Conservation (phyloP, 1,140 invertebrate genomes). For the Bombus affinis region DNA sequence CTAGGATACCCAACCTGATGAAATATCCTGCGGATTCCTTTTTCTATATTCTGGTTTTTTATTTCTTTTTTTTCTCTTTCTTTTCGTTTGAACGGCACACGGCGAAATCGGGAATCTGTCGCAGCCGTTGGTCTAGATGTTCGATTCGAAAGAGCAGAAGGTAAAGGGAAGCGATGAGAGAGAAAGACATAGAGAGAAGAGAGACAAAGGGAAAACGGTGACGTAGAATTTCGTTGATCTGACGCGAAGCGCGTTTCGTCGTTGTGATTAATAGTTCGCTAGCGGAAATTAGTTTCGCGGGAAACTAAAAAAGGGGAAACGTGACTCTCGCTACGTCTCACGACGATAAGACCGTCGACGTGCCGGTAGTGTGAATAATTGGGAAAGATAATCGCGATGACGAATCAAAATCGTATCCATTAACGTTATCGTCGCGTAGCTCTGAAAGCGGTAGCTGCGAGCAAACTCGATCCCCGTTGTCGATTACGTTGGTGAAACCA, state of each 20-base stretch:
- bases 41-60: constrained; percentile 3
- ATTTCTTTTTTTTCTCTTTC: not conserved
- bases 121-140: not conserved
- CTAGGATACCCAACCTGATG: constrained; percentile 19
- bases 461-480: not conserved
- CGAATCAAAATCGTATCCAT: constrained; percentile 28
- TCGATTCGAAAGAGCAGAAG: not conserved
- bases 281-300: constrained; percentile 29
- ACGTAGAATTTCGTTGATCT: constrained; percentile 27
- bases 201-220: constrained; percentile 11
- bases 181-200: not conserved
- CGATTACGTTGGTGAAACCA: not conserved
- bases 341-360: constrained; percentile 4
- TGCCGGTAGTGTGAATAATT: constrained; percentile 36
- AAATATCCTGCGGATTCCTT: constrained; percentile 20
- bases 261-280: constrained; percentile 18
- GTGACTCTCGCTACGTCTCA: not conserved
- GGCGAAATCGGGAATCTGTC: not conserved
- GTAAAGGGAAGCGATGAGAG: constrained; percentile 15
- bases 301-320: not conserved
- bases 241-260: constrained; percentile 20
- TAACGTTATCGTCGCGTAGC: not conserved
- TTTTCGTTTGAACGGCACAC: not conserved
- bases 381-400: constrained; percentile 36
- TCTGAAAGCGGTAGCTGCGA: constrained; percentile 1